Evolutionary conservation across 2,888 invertebrate species (phyloP).

Genomic region (Artemia sinica): DNA sequence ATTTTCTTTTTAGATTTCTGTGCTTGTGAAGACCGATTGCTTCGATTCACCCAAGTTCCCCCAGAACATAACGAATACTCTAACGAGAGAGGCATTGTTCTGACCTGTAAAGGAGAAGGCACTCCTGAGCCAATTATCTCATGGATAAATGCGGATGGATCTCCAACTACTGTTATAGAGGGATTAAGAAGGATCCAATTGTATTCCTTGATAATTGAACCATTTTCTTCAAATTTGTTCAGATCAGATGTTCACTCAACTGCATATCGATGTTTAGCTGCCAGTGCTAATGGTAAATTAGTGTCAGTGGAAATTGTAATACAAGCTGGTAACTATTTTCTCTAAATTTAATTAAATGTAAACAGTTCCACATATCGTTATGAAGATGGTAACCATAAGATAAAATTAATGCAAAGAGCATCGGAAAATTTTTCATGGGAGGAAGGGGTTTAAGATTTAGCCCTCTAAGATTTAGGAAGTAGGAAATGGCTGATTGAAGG

Average conservation of each 20-base stretch:
- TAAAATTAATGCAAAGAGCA: too few relatives aligned
- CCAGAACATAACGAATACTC: conserved; percentile 4
- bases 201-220: not conserved
- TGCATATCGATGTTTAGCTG: not conserved
- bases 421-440: too few relatives aligned
- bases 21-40: not conserved
- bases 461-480: too few relatives aligned
- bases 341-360: too few relatives aligned
- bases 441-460: too few relatives aligned
- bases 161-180: not conserved
- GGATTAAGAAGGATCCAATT: not conserved
- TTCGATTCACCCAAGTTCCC: not conserved
- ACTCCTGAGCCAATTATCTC: not conserved
- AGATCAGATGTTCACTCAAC: not conserved
- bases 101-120: not conserved
- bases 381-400: too few relatives aligned
- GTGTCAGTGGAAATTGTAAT: conserved; percentile 2
- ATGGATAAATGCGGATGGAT: not conserved
- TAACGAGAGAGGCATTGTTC: conserved; percentile 12
- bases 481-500: too few relatives aligned
- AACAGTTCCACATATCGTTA: too few relatives aligned
- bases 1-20: not conserved
- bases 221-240: conserved; percentile 3
- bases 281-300: not conserved
- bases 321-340: not conserved